Evolutionary conservation across 2,888 invertebrate genomes (phyloP), one percentile per base, ranked within the genome.

Genomic region (Nycteola revayana): DNA sequence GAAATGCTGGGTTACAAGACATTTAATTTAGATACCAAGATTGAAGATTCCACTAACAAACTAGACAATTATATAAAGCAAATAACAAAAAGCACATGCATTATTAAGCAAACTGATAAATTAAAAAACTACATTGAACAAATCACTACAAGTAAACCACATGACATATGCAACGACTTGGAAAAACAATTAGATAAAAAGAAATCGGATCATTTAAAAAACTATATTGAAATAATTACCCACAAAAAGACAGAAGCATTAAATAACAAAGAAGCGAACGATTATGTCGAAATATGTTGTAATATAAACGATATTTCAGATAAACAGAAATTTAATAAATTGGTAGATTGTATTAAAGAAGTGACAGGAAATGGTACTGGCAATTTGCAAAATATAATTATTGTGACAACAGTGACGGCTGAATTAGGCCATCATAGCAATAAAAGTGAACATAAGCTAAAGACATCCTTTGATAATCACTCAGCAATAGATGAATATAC

Each of bases 41-140:
- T 14, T 14, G 14, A 14, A 14, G 14, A 14, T 5, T 14, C 14
- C 5, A 3, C 21, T 7, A 7, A n/a, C 7, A 21, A 21, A 7
- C 7, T 21, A 21, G 4, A 21, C 3, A 21, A 3, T 5, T 21
- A 21, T 21, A 7, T 21, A 21, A n/a, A 21, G 7, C 21, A 21
- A n/a, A 21, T 21, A 7, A 21, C 14, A 7, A n/a, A 21, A 21
- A 21, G 7, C 21, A n/a, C 18, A n/a, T n/a, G 5, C 14, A 14
- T 3, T 14, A 14, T 14, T 14, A 14, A 3, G 14, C 14, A 14
- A 14, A 3, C 14, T 3, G 14, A 14, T 14, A 14, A 14, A 14
- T 14, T 14, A 14, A 14, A 14, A 14, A 38, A 27, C 34, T 44
- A 32, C 20, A 27, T 9, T 31, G 18, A 20, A 33, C 33, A 10